phyloP scores from a whole-genome alignment of 2,797 vertebrate species.

The Acestrorhynchus altus region DNA sequence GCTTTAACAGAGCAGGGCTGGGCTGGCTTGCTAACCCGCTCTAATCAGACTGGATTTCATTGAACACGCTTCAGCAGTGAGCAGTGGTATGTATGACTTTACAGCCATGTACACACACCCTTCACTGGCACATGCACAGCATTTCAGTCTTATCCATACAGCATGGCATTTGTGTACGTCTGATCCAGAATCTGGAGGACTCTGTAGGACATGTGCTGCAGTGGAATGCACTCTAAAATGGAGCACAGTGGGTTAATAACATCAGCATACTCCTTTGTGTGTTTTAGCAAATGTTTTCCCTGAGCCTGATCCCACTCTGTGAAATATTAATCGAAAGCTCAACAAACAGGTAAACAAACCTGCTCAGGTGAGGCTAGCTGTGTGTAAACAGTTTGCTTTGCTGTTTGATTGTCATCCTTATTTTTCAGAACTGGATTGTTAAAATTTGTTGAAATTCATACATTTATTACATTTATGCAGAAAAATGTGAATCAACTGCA shows the following conservation, averaged over 20 bases:
- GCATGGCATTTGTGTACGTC: conserved; percentile 13
- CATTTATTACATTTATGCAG: no score
- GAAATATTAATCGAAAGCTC: conserved; percentile 14
- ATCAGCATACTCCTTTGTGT: background rate
- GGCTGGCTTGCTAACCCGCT: conserved; percentile 75
- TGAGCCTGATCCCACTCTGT: background rate
- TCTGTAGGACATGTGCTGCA: conserved; percentile 40
- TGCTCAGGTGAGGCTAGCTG: background rate
- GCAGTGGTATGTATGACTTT: conserved; percentile 69
- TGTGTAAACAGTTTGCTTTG: background rate
- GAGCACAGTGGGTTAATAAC: background rate
- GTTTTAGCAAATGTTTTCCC: conserved; percentile 15
- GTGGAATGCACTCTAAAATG: conserved; percentile 32
- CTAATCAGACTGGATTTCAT: conserved; percentile 78
- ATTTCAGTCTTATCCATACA: conserved; percentile 26
- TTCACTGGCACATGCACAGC: conserved; percentile 44
- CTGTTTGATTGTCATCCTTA: background rate
- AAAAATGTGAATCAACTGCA: background rate
- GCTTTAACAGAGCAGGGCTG: conserved; percentile 72
- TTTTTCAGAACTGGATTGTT: background rate
- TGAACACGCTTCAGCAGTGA: conserved; percentile 72
- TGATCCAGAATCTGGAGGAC: conserved; percentile 43
- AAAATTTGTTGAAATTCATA: background rate
- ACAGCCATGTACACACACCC: conserved; percentile 54
- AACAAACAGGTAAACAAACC: conserved; percentile 1